A percentile compares a stretch with the other conserved stretches of the same genome.
Conservation (phyloP, 2,797 vertebrate species). For the Hyperoplus lanceolatus region DNA sequence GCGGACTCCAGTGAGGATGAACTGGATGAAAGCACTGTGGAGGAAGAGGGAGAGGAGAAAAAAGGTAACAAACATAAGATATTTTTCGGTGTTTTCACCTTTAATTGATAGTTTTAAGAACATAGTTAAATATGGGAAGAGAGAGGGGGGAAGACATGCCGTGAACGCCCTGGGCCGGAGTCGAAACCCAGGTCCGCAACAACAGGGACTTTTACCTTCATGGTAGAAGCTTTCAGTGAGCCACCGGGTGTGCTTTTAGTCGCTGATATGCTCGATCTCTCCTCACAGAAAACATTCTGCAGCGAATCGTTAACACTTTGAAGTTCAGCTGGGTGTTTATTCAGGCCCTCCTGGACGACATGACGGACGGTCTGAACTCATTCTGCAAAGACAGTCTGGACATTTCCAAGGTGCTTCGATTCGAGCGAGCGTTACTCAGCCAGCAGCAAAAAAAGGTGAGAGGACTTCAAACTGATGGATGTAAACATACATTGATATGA, state of each 20-base stretch:
- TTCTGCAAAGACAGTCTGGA: constrained; percentile 82
- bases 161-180: no score
- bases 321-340: constrained; percentile 81
- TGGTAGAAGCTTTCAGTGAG: no score
- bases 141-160: no score
- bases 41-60: constrained; percentile 71
- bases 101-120: no score
- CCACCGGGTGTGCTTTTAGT: not conserved
- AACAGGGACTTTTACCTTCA: no score
- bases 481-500: not conserved
- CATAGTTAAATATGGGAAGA: no score
- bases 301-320: constrained; percentile 71
- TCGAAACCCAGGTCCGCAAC: no score
- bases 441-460: constrained; percentile 84
- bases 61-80: constrained; percentile 64
- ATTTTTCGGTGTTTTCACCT: no score
- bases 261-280: not conserved
- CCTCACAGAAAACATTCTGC: constrained; percentile 77
- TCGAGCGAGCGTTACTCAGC: constrained; percentile 76
- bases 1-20: constrained; percentile 83
- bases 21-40: constrained; percentile 67
- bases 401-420: constrained; percentile 81
- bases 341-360: constrained; percentile 77
- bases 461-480: not conserved
- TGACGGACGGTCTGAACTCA: constrained; percentile 73